Percentiles rank a stretch among this genome's conserved stretches.
Evolutionary conservation across 1,140 invertebrate genomes (phyloP).

Genomic region (Drosophila trapezifrons): DNA sequence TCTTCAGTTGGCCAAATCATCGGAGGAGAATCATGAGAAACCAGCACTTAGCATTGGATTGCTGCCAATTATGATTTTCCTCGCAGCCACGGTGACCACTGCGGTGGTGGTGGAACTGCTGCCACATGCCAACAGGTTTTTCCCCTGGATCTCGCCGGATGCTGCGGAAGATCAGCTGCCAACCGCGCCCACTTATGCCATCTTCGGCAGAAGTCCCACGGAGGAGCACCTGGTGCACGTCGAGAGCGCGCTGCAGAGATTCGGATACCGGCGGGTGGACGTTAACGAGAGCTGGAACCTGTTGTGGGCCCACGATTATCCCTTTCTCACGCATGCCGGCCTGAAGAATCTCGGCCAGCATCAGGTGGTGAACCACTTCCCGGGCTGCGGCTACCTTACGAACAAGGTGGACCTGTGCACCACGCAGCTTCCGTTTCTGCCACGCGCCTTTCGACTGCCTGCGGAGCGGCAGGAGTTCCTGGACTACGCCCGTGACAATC

Average conservation of each 20-base stretch:
- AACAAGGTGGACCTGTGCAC: conserved; percentile 97
- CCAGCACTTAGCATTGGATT: conserved; percentile 34
- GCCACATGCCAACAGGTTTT: conserved; percentile 30
- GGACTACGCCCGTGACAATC: conserved; percentile 88
- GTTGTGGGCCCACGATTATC: conserved; percentile 97
- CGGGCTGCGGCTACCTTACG: conserved; percentile 96
- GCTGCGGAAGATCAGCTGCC: not conserved
- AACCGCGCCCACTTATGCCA: conserved; percentile 71
- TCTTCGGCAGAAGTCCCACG: conserved; percentile 85
- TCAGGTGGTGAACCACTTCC: conserved; percentile 97
- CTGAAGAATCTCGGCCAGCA: conserved; percentile 88
- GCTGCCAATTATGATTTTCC: conserved; percentile 59
- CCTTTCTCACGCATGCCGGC: conserved; percentile 88
- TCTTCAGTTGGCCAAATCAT: conserved; percentile 27
- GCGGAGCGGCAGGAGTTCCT: conserved; percentile 89
- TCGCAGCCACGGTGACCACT: conserved; percentile 58
- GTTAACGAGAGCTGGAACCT: conserved; percentile 91
- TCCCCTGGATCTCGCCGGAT: conserved; percentile 4
- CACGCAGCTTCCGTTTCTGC: conserved; percentile 90
- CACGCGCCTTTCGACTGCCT: conserved; percentile 94
- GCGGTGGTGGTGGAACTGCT: conserved; percentile 65
- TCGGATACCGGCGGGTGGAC: conserved; percentile 88
- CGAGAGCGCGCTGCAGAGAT: conserved; percentile 88
- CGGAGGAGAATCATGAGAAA: conserved; percentile 13
- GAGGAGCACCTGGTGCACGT: conserved; percentile 90